Evolutionary conservation across 2,797 vertebrate species (phyloP).

Genomic region (Myotis vivesi): DNA sequence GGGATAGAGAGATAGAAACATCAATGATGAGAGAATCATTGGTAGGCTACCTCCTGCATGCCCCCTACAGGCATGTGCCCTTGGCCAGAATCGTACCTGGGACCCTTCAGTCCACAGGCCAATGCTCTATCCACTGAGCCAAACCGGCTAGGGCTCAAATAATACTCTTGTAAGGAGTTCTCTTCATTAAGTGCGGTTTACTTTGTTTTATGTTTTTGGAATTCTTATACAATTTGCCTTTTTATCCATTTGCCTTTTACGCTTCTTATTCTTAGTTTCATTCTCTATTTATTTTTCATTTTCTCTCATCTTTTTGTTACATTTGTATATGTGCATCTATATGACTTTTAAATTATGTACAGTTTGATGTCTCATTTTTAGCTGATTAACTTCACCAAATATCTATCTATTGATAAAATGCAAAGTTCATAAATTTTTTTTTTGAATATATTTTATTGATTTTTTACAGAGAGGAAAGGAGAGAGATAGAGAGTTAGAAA

Average conservation of each 20-base stretch:
- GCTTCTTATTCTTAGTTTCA: not conserved
- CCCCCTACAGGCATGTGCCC: no score
- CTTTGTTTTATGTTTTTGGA: conserved; percentile 19
- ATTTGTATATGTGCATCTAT: not conserved
- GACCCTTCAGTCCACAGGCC: no score
- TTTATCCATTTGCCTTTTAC: conserved; percentile 13
- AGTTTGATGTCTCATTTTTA: conserved; percentile 31
- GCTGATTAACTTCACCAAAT: not conserved
- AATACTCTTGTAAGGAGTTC: not conserved
- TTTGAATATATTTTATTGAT: no score
- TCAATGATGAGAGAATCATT: no score
- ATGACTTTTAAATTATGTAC: conserved; percentile 37
- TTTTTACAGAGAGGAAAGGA: no score
- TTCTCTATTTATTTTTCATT: conserved; percentile 14
- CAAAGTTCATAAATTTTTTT: conserved; percentile 12
- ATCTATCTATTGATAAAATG: conserved; percentile 13
- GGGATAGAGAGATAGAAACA: no score
- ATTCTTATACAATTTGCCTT: not conserved
- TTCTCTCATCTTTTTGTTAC: not conserved
- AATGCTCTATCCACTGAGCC: no score
- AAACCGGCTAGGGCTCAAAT: not conserved
- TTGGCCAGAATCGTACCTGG: no score
- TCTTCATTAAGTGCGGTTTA: not conserved
- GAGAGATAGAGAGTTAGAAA: no score
- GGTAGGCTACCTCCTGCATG: no score